A percentile compares a stretch with the other conserved stretches of the same genome.
Conservation (phyloP, 2,888 invertebrate species). For the Lasioglossum malachurum region DNA sequence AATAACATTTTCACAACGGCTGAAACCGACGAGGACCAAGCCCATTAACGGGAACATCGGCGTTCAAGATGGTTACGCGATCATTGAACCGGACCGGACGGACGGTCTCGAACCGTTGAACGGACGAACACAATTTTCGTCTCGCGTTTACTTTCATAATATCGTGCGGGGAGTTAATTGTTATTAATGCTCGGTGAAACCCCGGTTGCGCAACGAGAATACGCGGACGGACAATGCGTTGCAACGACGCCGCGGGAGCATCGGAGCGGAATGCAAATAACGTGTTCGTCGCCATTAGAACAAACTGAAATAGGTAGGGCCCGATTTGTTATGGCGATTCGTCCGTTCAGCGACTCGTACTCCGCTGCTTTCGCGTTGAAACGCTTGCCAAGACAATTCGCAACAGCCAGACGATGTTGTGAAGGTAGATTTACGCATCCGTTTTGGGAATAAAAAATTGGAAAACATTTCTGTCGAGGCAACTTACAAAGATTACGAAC, state of each 20-base stretch:
- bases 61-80: slow-evolving; percentile 67
- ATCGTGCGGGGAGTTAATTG: slow-evolving; percentile 36
- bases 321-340: slow-evolving; percentile 6
- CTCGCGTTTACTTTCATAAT: slow-evolving; percentile 47
- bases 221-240: slow-evolving; percentile 39
- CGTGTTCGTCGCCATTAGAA: slow-evolving; percentile 41
- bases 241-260: slow-evolving; percentile 1
- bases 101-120: slow-evolving; percentile 33
- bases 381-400: not conserved
- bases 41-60: slow-evolving; percentile 62
- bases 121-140: slow-evolving; percentile 43
- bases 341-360: not conserved
- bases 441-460: not conserved
- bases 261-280: slow-evolving; percentile 35
- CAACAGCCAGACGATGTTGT: not conserved
- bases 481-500: not conserved
- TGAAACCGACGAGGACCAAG: slow-evolving; percentile 54
- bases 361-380: not conserved
- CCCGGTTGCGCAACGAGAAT: slow-evolving; percentile 29
- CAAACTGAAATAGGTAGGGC: not conserved
- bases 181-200: slow-evolving; percentile 50
- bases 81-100: slow-evolving; percentile 68
- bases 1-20: slow-evolving; percentile 73
- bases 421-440: not conserved
- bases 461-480: not conserved